Conservation (phyloP, 2,113 vertebrate genomes). For the Anguilla japonica region DNA sequence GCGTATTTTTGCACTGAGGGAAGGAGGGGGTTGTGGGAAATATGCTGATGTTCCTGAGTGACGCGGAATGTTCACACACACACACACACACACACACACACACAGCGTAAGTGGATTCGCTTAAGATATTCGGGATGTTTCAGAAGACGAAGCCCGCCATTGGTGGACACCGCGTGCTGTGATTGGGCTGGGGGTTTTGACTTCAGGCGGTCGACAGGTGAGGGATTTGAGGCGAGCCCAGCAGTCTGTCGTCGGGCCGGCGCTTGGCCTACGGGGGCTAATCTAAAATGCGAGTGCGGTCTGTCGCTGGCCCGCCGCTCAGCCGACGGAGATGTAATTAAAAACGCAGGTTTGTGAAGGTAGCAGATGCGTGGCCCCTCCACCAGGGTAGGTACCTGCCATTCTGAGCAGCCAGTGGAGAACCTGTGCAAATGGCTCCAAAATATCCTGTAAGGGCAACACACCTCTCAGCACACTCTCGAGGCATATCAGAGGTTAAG, state of each 20-base stretch:
- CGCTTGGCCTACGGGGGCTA: neutral
- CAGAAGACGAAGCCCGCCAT: too few species aligned
- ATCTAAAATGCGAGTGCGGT: neutral
- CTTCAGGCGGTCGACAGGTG: constrained; percentile 36
- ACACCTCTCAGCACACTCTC: neutral
- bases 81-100: too few species aligned
- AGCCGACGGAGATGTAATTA: constrained; percentile 9
- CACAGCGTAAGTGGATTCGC: too few species aligned
- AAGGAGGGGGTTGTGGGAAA: too few species aligned
- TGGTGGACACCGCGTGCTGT: constrained; percentile 13
- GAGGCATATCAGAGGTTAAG: too few species aligned
- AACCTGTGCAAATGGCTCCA: neutral
- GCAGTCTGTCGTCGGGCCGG: neutral
- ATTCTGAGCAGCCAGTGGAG: neutral
- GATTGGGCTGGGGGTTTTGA: neutral
- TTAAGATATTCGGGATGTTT: too few species aligned
- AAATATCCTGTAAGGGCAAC: neutral
- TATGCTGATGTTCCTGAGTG: too few species aligned
- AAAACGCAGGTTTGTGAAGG: constrained; percentile 7
- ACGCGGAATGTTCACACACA: too few species aligned
- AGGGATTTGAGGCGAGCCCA: constrained; percentile 14
- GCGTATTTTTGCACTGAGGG: neutral
- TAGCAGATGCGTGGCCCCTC: neutral
- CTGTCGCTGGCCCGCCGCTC: constrained; percentile 19
- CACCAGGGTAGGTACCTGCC: constrained; percentile 7